phyloP scores from a whole-genome alignment of 2,113 vertebrate genomes.

The Lagenorhynchus albirostris region DNA sequence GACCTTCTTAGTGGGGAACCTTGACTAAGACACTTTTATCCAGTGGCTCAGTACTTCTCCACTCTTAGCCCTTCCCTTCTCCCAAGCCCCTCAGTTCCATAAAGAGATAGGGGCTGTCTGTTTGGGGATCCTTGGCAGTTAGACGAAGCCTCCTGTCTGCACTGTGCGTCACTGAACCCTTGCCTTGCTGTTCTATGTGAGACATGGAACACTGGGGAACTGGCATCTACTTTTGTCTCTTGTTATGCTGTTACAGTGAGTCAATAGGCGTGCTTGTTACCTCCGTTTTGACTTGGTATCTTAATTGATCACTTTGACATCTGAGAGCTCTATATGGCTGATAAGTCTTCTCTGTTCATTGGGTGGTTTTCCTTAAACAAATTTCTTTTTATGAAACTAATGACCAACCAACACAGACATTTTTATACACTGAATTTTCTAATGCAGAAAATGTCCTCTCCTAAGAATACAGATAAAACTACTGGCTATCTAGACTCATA shows the following conservation, averaged over 20 bases:
- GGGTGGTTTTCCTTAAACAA: background rate
- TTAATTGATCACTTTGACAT: background rate
- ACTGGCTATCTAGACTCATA: background rate
- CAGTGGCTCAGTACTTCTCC: background rate
- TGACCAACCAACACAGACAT: background rate
- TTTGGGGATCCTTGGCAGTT: background rate
- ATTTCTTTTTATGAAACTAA: background rate
- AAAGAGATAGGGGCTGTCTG: background rate
- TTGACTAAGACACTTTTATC: background rate
- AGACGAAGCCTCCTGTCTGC: background rate
- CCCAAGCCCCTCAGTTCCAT: background rate
- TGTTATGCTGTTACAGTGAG: background rate
- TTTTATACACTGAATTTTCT: background rate
- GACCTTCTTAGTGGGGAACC: background rate
- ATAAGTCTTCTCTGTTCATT: background rate
- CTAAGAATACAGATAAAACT: background rate
- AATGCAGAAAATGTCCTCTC: background rate
- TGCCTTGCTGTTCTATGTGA: too few relatives aligned
- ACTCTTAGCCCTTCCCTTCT: background rate
- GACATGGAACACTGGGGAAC: background rate
- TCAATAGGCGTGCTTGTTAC: background rate
- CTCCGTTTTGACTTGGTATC: background rate
- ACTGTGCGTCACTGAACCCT: fast-evolving
- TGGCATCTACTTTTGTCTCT: background rate
- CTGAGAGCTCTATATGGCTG: background rate